Evolutionary conservation across 1,140 invertebrate genomes (phyloP).

Genomic region (Temnothorax longispinosus): DNA sequence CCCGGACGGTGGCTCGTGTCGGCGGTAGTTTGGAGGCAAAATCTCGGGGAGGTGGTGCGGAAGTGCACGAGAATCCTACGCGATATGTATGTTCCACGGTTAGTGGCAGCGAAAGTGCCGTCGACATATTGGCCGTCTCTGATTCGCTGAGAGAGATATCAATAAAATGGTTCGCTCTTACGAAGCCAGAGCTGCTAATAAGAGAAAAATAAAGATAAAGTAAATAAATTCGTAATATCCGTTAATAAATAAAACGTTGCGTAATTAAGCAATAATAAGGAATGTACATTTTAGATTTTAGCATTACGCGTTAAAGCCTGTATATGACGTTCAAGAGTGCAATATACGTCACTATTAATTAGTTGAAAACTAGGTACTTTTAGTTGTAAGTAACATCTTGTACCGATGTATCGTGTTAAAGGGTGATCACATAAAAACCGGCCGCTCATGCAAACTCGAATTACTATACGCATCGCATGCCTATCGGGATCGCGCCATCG

Average conservation of each 20-base stretch:
- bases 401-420: background rate
- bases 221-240: background rate
- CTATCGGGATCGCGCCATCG: constrained; percentile 66
- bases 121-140: constrained; percentile 60
- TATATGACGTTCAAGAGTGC: background rate
- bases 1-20: constrained; percentile 57
- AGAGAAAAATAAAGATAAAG: background rate
- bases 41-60: constrained; percentile 52
- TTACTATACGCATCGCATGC: constrained; percentile 45
- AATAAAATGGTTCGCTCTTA: constrained; percentile 20
- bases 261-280: background rate
- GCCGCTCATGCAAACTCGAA: constrained; percentile 66
- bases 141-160: constrained; percentile 23
- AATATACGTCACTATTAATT: background rate
- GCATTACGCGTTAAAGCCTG: background rate
- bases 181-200: background rate
- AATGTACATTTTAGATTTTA: background rate
- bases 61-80: constrained; percentile 51
- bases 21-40: constrained; percentile 39
- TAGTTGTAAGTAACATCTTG: background rate
- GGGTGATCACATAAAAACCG: constrained; percentile 35
- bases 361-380: background rate
- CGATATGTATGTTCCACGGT: constrained; percentile 58
- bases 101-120: constrained; percentile 60
- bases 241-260: background rate